Evolutionary conservation across 2,113 vertebrate species (phyloP), one percentile per base, ranked within the genome.

Genomic region (Brienomyrus brachyistius): DNA sequence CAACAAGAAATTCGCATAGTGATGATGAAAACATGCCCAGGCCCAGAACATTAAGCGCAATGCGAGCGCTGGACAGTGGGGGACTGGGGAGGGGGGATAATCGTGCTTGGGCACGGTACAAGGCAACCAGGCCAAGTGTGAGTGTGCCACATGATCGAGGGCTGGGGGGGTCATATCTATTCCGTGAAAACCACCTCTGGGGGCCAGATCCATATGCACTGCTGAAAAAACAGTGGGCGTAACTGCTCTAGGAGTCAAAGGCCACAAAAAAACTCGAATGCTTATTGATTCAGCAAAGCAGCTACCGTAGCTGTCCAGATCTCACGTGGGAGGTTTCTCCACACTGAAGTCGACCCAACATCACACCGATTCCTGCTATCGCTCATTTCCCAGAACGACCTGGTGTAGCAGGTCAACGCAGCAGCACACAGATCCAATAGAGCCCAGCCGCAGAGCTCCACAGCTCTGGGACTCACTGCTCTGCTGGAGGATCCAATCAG

Each of bases 221-320:
- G 51, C 50, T 21, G 51, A 17, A 54, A 56, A 54, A 87, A 43
- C 52, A 45, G 51, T 35, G 31, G 27, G 27, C 8, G 31, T 21
- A 0, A 17, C 40, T 45, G 35, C 54, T 21, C 50, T 13, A 56
- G 40, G 54, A 56, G 23, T 48, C 21, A 88, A 45, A 62, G 87
- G 56, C 35, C 23, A 1, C 19, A 27, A 19, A 88, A 45, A 31
- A 21, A 40, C 15, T 17, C 6, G 17, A 87, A 87, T 40, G 13
- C 13, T 54, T 87, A 87, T 54, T 23, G 50, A 87, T 87, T 87
- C 86, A 56, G 48, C 85, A 19, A 54, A 87, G 10, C 47, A 86
- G 27, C 13, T 19, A 27, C 13, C 35, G 8, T 8, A 40, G 35
- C 35, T 80, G 19, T 40, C 35, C 74, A 8, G 17, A 8, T 80